Conservation (phyloP, 1,140 invertebrate species). For the Varroa destructor region DNA sequence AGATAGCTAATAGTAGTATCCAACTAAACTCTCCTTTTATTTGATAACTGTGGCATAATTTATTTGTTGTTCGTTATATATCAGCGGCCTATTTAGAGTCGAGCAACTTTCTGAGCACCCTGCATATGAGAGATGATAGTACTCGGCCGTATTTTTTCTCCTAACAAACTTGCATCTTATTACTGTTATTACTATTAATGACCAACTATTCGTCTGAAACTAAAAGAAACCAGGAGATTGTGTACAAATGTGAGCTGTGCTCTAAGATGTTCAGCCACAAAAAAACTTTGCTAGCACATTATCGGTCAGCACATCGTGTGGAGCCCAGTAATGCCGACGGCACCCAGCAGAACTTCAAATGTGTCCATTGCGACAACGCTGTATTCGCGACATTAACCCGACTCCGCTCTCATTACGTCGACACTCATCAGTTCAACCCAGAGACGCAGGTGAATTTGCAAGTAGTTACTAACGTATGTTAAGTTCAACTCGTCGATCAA, state of each 20-base stretch:
- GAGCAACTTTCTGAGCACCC: no score
- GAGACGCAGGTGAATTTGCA: conserved; percentile 17
- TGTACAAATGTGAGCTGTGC: conserved; percentile 20
- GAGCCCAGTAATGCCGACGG: conserved; percentile 17
- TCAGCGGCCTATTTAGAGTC: no score
- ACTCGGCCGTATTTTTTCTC: no score
- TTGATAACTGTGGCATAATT: no score
- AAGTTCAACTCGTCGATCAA: not conserved
- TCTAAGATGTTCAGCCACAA: conserved; percentile 22
- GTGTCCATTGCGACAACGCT: conserved; percentile 21
- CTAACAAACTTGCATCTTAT: no score
- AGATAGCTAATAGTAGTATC: no score
- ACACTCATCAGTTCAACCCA: conserved; percentile 23
- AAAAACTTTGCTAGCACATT: conserved; percentile 8
- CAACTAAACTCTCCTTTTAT: no score
- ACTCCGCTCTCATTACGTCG: conserved; percentile 16
- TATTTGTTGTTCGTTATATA: no score
- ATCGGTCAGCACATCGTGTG: conserved; percentile 4
- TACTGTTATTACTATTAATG: no score
- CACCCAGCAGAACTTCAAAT: conserved; percentile 12
- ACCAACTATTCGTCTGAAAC: not conserved
- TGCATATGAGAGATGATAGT: no score
- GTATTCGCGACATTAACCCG: conserved; percentile 23
- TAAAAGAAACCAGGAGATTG: conserved; percentile 11
- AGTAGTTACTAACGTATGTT: not conserved